These are phyloP conservation scores for Pterois miles DNA, from an alignment of 2,797 vertebrate species.

Conservation along the genomic window DNA sequence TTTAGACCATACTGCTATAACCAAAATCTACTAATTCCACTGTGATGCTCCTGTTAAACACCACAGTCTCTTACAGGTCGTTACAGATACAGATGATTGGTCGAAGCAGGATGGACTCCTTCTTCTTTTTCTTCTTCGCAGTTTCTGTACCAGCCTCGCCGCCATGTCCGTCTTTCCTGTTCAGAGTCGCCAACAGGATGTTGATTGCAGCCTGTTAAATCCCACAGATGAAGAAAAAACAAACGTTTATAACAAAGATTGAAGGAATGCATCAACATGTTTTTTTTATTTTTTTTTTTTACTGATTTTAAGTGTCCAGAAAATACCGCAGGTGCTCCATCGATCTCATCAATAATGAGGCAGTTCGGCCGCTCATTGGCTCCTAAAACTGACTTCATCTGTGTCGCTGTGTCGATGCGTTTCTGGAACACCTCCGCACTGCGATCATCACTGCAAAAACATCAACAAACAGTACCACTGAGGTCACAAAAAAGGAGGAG, in stretches of 20 bases:
- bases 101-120: slow-evolving; percentile 84
- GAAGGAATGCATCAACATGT: background rate
- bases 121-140: slow-evolving; percentile 83
- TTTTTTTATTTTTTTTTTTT: background rate
- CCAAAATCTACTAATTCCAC: background rate
- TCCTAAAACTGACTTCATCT: slow-evolving; percentile 96
- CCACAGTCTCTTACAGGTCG: slow-evolving; percentile 87
- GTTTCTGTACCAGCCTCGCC: slow-evolving; percentile 56
- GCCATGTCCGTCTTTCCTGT: slow-evolving; percentile 83
- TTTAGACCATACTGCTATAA: no score
- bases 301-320: background rate
- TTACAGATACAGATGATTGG: slow-evolving; percentile 98
- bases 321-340: slow-evolving; percentile 89
- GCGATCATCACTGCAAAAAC: slow-evolving; percentile 79
- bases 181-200: slow-evolving; percentile 87
- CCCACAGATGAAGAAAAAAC: background rate
- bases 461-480: background rate
- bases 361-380: slow-evolving; percentile 89
- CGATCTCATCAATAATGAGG: slow-evolving; percentile 95
- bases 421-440: slow-evolving; percentile 91
- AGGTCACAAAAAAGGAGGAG: background rate
- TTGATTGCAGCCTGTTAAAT: slow-evolving; percentile 88
- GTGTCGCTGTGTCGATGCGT: slow-evolving; percentile 91
- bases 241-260: background rate
- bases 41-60: background rate